These are phyloP conservation scores for Aspidoscelis tigris DNA, from an alignment of 2,113 vertebrate genomes.

Conservation along the genomic window DNA sequence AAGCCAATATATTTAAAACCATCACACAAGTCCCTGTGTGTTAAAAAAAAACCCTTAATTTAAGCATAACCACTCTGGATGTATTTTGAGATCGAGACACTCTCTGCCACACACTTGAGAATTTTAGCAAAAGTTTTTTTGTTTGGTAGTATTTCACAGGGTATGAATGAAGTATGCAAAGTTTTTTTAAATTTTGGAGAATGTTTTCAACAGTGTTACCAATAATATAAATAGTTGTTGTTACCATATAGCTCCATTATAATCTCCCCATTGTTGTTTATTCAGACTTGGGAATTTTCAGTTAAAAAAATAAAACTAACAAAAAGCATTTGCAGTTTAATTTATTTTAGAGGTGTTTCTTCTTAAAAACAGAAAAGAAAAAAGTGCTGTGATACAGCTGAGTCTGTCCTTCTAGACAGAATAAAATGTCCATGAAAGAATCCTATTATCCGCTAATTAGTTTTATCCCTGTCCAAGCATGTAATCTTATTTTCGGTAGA, in stretches of 20 bases:
- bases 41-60: neutral
- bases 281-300: neutral
- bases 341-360: neutral
- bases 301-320: neutral
- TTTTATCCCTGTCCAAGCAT: conserved; percentile 35
- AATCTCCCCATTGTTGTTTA: neutral
- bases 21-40: neutral
- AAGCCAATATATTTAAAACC: neutral
- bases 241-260: neutral
- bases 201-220: neutral
- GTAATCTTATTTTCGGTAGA: conserved; percentile 49
- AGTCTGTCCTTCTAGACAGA: conserved; percentile 13
- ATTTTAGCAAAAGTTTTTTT: too few relatives aligned
- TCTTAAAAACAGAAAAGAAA: neutral
- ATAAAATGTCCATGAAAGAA: conserved; percentile 34
- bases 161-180: neutral
- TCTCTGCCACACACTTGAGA: neutral
- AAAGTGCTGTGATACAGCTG: neutral
- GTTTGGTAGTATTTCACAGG: neutral
- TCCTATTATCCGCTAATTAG: conserved; percentile 54
- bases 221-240: neutral
- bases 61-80: neutral
- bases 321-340: neutral
- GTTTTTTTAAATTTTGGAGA: neutral
- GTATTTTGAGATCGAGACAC: neutral